A percentile compares a stretch with the other conserved stretches of the same genome.
phyloP scores from a whole-genome alignment of 2,888 invertebrate species.

The Prenolepis imparis region DNA sequence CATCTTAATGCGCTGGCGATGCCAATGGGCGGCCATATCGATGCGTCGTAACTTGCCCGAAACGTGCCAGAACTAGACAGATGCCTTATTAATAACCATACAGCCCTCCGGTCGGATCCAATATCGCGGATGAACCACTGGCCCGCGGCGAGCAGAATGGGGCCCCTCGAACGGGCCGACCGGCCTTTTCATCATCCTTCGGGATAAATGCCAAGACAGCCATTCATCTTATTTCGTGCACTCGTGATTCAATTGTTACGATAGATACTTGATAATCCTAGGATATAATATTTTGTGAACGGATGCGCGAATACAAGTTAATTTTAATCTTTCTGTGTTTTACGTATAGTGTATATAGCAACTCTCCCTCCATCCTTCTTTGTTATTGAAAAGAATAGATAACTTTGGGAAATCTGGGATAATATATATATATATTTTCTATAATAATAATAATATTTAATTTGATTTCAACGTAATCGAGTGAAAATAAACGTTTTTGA shows the following conservation, averaged over 20 bases:
- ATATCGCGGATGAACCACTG: conserved; percentile 28
- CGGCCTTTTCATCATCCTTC: conserved; percentile 8
- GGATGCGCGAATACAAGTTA: neutral
- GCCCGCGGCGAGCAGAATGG: neutral
- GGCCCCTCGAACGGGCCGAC: conserved; percentile 3
- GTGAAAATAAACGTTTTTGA: neutral
- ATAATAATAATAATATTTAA: neutral
- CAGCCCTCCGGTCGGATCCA: conserved; percentile 13
- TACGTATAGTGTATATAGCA: neutral
- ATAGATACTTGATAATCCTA: neutral
- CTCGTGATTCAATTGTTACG: neutral
- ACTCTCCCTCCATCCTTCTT: neutral
- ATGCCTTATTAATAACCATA: conserved; percentile 76
- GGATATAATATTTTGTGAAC: neutral
- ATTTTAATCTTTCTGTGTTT: neutral
- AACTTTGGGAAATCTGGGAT: neutral
- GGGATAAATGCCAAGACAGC: neutral
- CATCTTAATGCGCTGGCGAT: conserved; percentile 75
- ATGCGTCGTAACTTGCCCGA: conserved; percentile 69
- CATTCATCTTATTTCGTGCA: neutral
- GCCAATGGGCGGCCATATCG: conserved; percentile 72
- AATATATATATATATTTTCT: neutral
- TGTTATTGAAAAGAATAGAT: neutral
- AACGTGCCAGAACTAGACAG: conserved; percentile 74
- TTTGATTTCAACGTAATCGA: neutral